A percentile compares a stretch with the other conserved stretches of the same genome.
These are phyloP conservation scores for Cheilosia grossa DNA, from an alignment of 2,888 invertebrate genomes.

Conservation along the genomic window DNA sequence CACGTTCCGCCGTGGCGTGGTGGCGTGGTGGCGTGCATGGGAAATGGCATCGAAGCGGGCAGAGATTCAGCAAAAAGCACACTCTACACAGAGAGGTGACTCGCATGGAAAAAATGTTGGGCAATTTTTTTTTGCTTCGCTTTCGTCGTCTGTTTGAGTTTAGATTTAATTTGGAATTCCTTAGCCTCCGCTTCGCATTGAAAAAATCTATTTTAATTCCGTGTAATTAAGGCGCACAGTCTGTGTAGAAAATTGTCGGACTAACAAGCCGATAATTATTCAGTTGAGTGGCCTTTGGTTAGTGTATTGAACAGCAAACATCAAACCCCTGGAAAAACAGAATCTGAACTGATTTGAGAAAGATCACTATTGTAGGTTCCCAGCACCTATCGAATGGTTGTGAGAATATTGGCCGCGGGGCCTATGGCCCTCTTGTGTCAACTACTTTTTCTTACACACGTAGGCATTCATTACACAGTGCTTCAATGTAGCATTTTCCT, in stretches of 20 bases:
- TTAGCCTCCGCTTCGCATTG: conserved; percentile 10
- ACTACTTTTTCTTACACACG: too few species aligned
- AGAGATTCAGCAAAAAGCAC: conserved; percentile 39
- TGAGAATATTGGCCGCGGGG: too few species aligned
- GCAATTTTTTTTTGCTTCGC: conserved; percentile 24
- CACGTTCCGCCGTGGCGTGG: conserved; percentile 47
- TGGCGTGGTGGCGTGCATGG: conserved; percentile 57
- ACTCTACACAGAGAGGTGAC: conserved; percentile 43
- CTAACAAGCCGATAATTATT: not conserved
- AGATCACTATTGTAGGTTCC: too few species aligned
- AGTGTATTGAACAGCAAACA: too few species aligned
- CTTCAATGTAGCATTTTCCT: too few species aligned
- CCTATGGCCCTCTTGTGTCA: too few species aligned
- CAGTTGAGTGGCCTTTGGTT: too few species aligned
- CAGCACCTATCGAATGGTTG: too few species aligned
- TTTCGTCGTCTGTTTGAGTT: conserved; percentile 40
- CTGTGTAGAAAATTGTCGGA: conserved; percentile 3
- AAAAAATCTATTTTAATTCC: conserved; percentile 44
- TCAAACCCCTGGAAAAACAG: too few species aligned
- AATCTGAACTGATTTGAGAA: too few species aligned
- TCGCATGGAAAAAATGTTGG: conserved; percentile 56
- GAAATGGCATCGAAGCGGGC: conserved; percentile 46
- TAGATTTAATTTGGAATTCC: conserved; percentile 28
- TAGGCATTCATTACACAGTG: too few species aligned
- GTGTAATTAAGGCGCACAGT: conserved; percentile 30